phyloP scores from a whole-genome alignment of 2,888 invertebrate species.

The Hemicrepidius hirtus region DNA sequence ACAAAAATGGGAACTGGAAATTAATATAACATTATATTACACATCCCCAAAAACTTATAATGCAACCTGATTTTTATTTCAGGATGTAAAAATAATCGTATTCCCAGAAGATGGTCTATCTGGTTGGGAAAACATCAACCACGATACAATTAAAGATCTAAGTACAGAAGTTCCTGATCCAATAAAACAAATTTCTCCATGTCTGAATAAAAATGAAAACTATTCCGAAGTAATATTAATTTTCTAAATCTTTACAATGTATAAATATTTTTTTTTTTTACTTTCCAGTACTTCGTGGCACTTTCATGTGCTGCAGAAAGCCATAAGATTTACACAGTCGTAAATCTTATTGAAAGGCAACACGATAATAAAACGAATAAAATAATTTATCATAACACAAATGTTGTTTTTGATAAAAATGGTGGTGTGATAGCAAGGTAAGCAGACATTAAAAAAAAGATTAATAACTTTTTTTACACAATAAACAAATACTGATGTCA shows the following conservation, averaged over 20 bases:
- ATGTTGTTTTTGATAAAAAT: constrained; percentile 83
- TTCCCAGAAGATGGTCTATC: constrained; percentile 79
- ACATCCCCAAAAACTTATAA: no score
- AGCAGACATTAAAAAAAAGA: constrained; percentile 51
- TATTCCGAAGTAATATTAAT: constrained; percentile 36
- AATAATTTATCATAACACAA: constrained; percentile 80
- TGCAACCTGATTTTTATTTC: constrained; percentile 8
- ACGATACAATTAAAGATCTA: constrained; percentile 57
- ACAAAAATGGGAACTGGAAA: no score
- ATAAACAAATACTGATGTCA: no score
- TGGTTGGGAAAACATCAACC: constrained; percentile 61
- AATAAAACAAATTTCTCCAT: constrained; percentile 41
- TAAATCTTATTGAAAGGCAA: constrained; percentile 81
- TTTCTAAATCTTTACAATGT: background rate
- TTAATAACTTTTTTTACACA: no score
- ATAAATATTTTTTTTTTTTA: constrained; percentile 24
- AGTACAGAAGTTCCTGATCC: constrained; percentile 52
- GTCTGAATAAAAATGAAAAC: constrained; percentile 19
- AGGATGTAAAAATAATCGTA: constrained; percentile 83
- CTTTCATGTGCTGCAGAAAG: constrained; percentile 78
- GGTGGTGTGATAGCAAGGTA: constrained; percentile 83
- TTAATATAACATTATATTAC: no score
- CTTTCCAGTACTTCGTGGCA: constrained; percentile 68
- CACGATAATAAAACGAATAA: constrained; percentile 70
- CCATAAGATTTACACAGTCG: constrained; percentile 79